Evolutionary conservation across 2,888 invertebrate genomes (phyloP), one percentile per base, ranked within the genome.

Genomic region (Gisinianus flammeolus): DNA sequence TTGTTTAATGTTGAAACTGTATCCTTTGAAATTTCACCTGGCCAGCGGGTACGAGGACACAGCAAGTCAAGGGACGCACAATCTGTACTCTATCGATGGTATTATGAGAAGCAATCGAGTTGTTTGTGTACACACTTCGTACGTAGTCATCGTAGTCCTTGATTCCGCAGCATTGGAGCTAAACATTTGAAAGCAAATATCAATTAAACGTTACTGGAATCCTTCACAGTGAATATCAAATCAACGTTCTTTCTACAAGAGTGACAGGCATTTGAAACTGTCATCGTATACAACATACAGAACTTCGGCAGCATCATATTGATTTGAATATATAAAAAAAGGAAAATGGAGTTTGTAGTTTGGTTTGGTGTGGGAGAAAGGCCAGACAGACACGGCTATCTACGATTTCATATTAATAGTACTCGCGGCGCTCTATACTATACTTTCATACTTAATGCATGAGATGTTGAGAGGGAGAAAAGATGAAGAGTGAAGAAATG

Each of bases 111-210:
- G 86, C 86, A 78, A 86, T 85, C 62, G 85, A 86, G 73, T 87
- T 86, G 78, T 87, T 87, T 86, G 87, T 87, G 88, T 88, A 88
- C 56, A 86, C 86, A 24, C 88, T 88, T 56, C 86, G 86, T 79
- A 86, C 87, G 81, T 88, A 88, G 85, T 88, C 88, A 12, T 74
- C 81, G 78, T 87, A 86, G 24, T 85, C 86, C 77, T 86, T 84
- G 80, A 88, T 87, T 52, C 88, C 88, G 80, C 88, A 88, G 83
- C 88, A 88, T 83, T 88, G 69, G 76, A 83, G 79, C 84, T 84
- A 68, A 22, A 78, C 35, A 31, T 28, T 26, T 10, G n/a, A n/a
- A 67, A 16, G 44, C 44, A 28, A 67, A 31, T 69, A 22, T 22
- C 33, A 69, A n/a, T 62, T n/a, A 22, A n/a, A n/a, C n/a, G 6